These are phyloP conservation scores for Colius striatus DNA, from an alignment of 2,113 vertebrate genomes.

Conservation along the genomic window DNA sequence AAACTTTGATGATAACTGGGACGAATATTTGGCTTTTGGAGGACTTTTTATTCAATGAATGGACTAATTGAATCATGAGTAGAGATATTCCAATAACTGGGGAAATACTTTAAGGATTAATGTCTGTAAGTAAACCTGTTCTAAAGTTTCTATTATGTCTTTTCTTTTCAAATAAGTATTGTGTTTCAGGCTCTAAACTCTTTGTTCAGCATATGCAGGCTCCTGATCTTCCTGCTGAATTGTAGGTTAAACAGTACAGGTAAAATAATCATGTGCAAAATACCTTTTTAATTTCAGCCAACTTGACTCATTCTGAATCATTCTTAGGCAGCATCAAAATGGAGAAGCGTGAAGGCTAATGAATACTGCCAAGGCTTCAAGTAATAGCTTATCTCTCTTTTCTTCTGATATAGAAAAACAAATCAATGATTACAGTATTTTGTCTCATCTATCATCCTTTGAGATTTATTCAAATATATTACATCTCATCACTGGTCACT, in stretches of 20 bases:
- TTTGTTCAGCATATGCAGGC: background rate
- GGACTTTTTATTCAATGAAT: background rate
- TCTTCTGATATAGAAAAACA: background rate
- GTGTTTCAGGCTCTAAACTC: background rate
- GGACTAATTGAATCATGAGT: background rate
- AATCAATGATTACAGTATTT: background rate
- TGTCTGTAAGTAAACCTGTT: background rate
- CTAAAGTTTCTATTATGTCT: background rate
- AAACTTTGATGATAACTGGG: background rate
- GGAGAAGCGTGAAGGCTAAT: background rate
- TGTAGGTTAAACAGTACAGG: background rate
- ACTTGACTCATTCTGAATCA: background rate
- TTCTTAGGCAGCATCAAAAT: background rate
- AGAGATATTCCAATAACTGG: background rate
- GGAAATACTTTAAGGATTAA: background rate
- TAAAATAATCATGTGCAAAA: background rate
- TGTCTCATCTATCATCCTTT: background rate
- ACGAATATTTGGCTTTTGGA: background rate
- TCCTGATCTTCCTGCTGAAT: background rate
- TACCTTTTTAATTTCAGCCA: background rate
- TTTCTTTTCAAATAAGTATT: background rate
- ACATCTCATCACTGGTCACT: background rate
- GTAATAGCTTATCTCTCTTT: background rate
- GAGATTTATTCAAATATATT: background rate
- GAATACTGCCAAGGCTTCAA: background rate